Base-by-base conservation (phyloP, 2,113 vertebrate species). In the Hyla sarda region DNA sequence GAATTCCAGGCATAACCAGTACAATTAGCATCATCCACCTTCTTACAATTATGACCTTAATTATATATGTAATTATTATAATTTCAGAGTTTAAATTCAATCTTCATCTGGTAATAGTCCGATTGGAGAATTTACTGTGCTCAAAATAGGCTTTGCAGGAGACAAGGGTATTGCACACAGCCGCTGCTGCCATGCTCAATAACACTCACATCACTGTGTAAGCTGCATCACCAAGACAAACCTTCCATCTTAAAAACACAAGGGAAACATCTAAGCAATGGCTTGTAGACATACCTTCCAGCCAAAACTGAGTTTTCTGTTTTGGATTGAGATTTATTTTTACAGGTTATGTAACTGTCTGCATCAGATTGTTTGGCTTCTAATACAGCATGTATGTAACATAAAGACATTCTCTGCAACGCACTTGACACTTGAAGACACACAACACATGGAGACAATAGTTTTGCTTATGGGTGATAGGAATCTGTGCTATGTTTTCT, bases 1-100 rank as follows among this genome's bases (percentile, higher is more conserved):
- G 7, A 71, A 71, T 71, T 71, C 34, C 8, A 41, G 0, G 19
- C 67, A 37, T 71, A 32, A 37, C 17, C 65, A 69, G 65, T 67
- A 12, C 25, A 52, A 52, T 76, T 52, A 76, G 25, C 7, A 17
- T n/a, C n/a, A n/a, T 54, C 13, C 14, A 54, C 17, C 28, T 30
- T 8, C 48, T 76, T 76, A 76, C 30, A 52, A 76, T 50, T 52
- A 52, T 30, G 47, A 30, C 2, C 25, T 52, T 50, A 48, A 76
- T 76, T 76, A 52, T 52, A 37, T 76, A 76, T 48, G n/a, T 50
- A 76, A 47, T 50, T 76, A 76, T 76, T 76, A 45, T 50, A 76
- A 50, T 76, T 76, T 76, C 45, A 54, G 48, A 76, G 48, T 52
- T 50, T 30, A 71, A 71, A 71, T 71, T 71, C 34, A 71, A 69